Evolutionary conservation across 2,113 vertebrate species (phyloP).

Genomic region (Dendrocopos noguchii): DNA sequence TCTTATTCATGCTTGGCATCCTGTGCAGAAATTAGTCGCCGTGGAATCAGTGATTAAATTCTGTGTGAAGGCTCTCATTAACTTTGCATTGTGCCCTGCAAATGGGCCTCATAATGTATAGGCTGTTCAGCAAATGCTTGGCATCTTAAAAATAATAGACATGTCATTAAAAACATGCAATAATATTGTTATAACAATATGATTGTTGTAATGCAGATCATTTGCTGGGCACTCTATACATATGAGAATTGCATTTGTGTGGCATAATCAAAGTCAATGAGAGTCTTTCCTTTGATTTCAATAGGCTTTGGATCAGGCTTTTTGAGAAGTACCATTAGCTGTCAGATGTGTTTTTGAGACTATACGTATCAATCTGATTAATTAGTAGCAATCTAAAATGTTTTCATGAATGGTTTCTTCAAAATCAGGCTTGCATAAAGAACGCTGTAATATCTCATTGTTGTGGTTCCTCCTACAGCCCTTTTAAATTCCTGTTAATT

Average conservation of each 20-base stretch:
- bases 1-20: neutral
- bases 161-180: conserved; percentile 32
- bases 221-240: conserved; percentile 5
- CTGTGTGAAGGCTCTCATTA: conserved; percentile 18
- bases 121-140: conserved; percentile 24
- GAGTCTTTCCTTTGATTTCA: conserved; percentile 44
- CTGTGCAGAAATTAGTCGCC: neutral
- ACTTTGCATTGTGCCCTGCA: conserved; percentile 25
- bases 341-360: conserved; percentile 58
- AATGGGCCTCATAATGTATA: conserved; percentile 9
- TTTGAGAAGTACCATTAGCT: conserved; percentile 43
- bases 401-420: conserved; percentile 55
- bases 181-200: conserved; percentile 26
- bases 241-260: conserved; percentile 32
- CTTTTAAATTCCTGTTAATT: conserved; percentile 50
- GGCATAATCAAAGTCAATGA: conserved; percentile 38
- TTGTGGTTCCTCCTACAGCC: conserved; percentile 38
- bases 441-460: neutral
- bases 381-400: conserved; percentile 59
- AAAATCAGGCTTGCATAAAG: conserved; percentile 43
- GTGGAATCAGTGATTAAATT: conserved; percentile 36
- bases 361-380: conserved; percentile 56
- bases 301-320: conserved; percentile 29
- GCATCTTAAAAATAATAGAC: conserved; percentile 20
- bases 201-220: conserved; percentile 32